Conservation (phyloP, 2,888 invertebrate species). For the Polymixis flavicincta region DNA sequence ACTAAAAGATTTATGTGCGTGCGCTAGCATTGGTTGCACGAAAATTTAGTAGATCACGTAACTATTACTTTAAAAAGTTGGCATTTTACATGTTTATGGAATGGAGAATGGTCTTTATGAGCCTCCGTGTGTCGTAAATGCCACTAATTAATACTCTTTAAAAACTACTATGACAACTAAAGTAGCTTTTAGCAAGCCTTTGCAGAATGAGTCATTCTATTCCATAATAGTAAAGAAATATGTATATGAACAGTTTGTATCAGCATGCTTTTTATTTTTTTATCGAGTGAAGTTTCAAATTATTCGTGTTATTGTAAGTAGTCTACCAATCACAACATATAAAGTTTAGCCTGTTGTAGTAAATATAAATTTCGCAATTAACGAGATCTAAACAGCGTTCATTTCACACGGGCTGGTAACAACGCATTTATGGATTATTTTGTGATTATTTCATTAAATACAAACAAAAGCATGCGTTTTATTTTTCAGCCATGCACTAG, state of each 20-base stretch:
- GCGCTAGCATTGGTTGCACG: conserved; percentile 28
- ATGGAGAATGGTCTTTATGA: not conserved
- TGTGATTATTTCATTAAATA: too few relatives aligned
- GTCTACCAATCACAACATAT: not conserved
- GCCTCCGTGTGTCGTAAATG: not conserved
- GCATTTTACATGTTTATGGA: not conserved
- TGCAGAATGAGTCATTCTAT: not conserved
- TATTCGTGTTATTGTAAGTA: not conserved
- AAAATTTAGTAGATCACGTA: conserved; percentile 29
- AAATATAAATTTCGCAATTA: too few relatives aligned
- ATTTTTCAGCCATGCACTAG: too few relatives aligned
- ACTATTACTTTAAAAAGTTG: conserved; percentile 8
- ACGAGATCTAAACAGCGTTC: too few relatives aligned
- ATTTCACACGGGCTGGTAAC: too few relatives aligned
- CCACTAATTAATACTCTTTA: not conserved
- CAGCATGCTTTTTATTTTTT: not conserved
- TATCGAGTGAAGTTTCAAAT: not conserved
- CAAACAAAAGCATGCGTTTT: too few relatives aligned
- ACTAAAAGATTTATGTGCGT: conserved; percentile 25
- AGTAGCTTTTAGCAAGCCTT: too few relatives aligned
- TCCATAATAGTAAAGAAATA: not conserved
- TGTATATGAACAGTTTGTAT: too few relatives aligned
- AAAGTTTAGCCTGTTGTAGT: not conserved
- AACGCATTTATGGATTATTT: too few relatives aligned
- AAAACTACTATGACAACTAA: not conserved